phyloP scores from a whole-genome alignment of 2,113 vertebrate species.

The Dicerorhinus sumatrensis region DNA sequence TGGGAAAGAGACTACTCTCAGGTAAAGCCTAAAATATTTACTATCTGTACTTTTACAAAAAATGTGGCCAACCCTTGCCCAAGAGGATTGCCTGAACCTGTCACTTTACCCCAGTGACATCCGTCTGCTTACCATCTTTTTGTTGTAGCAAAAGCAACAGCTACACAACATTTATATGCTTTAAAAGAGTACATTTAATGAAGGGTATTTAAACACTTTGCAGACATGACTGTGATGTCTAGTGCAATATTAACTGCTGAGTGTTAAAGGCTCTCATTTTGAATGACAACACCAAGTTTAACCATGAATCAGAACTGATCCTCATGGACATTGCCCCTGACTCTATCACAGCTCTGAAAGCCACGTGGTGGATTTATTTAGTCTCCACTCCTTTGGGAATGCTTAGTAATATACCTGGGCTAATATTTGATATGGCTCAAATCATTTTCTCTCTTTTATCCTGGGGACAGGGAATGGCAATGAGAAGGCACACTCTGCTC shows the following conservation, averaged over 20 bases:
- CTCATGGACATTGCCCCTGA: background rate
- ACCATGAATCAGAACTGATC: constrained; percentile 5
- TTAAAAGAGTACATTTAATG: background rate
- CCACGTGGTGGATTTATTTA: constrained; percentile 33
- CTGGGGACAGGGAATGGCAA: constrained; percentile 3
- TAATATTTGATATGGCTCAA: constrained; percentile 67
- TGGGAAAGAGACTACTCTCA: background rate
- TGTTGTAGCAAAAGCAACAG: background rate
- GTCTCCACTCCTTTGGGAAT: background rate
- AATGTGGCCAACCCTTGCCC: background rate
- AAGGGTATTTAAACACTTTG: constrained; percentile 13
- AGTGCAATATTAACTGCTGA: background rate
- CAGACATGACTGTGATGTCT: background rate
- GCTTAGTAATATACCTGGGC: constrained; percentile 56
- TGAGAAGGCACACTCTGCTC: background rate
- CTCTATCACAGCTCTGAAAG: background rate
- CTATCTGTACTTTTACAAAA: background rate
- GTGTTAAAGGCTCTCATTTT: constrained; percentile 10
- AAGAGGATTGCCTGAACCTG: background rate
- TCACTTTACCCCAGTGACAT: background rate
- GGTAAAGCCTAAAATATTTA: constrained; percentile 10
- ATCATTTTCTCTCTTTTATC: constrained; percentile 58
- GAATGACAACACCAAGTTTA: background rate
- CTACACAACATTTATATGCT: background rate
- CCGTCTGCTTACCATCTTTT: background rate